Conservation (phyloP, 2,113 vertebrate genomes). For the Myiopsitta monachus region DNA sequence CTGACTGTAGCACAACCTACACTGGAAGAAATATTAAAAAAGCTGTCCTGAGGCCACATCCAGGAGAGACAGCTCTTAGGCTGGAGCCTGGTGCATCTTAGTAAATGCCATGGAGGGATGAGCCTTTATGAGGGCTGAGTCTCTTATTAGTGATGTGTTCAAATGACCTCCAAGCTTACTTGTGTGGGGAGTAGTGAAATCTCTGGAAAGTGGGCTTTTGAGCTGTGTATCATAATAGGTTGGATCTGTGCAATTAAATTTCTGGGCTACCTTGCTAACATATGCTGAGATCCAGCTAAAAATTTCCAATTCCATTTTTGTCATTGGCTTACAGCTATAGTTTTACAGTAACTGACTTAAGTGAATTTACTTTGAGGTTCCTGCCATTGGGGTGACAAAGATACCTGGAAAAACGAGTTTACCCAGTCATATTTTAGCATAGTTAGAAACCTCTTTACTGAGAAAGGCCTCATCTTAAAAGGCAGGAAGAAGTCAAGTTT, state of each 20-base stretch:
- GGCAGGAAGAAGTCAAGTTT: not conserved
- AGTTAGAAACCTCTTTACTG: not conserved
- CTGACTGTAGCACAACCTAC: not conserved
- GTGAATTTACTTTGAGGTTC: not conserved
- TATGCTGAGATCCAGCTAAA: not conserved
- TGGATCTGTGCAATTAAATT: not conserved
- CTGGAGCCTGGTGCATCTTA: not conserved
- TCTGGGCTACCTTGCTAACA: not conserved
- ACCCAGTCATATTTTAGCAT: not conserved
- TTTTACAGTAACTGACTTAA: not conserved
- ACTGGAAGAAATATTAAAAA: not conserved
- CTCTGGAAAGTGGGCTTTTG: not conserved
- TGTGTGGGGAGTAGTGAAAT: not conserved
- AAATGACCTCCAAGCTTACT: not conserved
- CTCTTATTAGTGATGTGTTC: not conserved
- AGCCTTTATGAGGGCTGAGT: not conserved
- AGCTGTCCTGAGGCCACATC: not conserved
- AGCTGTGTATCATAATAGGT: not conserved
- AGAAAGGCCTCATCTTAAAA: not conserved
- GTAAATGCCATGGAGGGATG: not conserved
- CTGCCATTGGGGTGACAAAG: not conserved
- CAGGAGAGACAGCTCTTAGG: not conserved
- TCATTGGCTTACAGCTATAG: not conserved
- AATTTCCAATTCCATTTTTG: not conserved
- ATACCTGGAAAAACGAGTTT: not conserved